Base-by-base conservation (phyloP, 2,113 vertebrate genomes). In the Acanthochromis polyacanthus region DNA sequence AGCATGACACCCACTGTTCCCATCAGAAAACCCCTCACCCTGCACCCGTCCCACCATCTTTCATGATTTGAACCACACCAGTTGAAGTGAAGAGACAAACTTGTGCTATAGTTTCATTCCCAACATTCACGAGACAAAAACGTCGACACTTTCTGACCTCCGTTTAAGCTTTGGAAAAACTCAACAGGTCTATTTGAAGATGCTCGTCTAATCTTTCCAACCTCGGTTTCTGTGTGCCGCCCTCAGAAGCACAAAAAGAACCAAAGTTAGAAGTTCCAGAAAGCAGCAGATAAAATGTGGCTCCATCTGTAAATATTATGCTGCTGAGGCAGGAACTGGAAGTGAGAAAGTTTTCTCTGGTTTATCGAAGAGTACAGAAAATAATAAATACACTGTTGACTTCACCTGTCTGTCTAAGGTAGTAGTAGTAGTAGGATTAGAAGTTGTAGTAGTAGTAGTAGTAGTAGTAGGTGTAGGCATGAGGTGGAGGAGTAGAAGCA, bases 291-390 rank as follows among this genome's bases (percentile, higher is more conserved):
- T 70, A 51, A 57, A 81, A 71, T 10, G 77, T 70, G 80, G 53
- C 71, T 84, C 51, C 59, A 38, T 76, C 43, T 55, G 36, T 84
- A 86, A 84, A 90, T 83, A 84, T 84, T 77, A 72, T 75, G 71
- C 60, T 71, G 66, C 88, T 25, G 0, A 12, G 48, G 75, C 50
- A 74, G 57, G 79, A 75, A 65, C 70, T 71, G 43, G 64, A 80
- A 56, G 64, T n/a, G n/a, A n/a, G n/a, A n/a, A n/a, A n/a, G 32
- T 3, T 36, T 8, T 36, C 32, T 36, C 32, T 5, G 32, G 32
- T 36, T 36, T 6, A 9, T 1, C 9, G 32, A 36, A 9, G 7
- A 10, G 32, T 9, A 8, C 32, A 1, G 32, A 9, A 36, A 36
- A 9, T 36, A 36, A 2, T 10, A 5, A 32, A 8, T 9, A 10